Base-by-base conservation (phyloP, 2,797 vertebrate genomes). In the Oreortyx pictus region DNA sequence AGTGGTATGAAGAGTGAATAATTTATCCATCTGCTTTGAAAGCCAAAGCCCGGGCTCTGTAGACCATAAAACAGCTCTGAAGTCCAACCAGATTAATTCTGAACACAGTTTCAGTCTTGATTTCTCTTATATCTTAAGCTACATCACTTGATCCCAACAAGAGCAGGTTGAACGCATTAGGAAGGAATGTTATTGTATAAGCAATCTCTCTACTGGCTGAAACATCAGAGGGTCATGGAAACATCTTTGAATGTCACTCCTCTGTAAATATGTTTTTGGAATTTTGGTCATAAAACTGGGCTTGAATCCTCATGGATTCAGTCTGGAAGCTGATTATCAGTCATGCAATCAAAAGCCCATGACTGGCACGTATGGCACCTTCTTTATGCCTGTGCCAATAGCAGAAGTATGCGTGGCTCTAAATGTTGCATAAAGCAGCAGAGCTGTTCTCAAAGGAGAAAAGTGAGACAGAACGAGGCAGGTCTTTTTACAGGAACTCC, bases 171-270 rank as follows among this genome's bases (percentile, higher is more conserved):
- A 95, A 96, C 1, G 0, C 81, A 90, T 96, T 95, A 95, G 92
- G 73, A 91, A 95, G 86, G 91, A 96, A 97, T 88, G 87, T 84
- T 93, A 86, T 81, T 92, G 86, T 92, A 93, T 72, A 88, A 93
- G 90, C 82, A 95, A 91, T 59, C 65, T 49, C 46, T 92, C 85
- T 72, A 84, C 61, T 89, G 93, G 92, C 92, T 93, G 89, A 82
- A 95, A 95, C 91, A 88, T 84, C 87, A 96, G 82, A 94, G 71
- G 65, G 64, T 67, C 87, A 89, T 39, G 71, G 67, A 91, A 95
- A 94, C 49, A 41, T 92, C 85, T 93, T 86, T 89, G 88, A 96
- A 93, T 89, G 71, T 86, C 89, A 79, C 56, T 92, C 72, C 29
- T 90, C 81, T 82, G 49, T 47, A n/a, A 90, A 91, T 74, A n/a